Conservation (phyloP, 2,113 vertebrate genomes). For the Odontophorus gujanensis region DNA sequence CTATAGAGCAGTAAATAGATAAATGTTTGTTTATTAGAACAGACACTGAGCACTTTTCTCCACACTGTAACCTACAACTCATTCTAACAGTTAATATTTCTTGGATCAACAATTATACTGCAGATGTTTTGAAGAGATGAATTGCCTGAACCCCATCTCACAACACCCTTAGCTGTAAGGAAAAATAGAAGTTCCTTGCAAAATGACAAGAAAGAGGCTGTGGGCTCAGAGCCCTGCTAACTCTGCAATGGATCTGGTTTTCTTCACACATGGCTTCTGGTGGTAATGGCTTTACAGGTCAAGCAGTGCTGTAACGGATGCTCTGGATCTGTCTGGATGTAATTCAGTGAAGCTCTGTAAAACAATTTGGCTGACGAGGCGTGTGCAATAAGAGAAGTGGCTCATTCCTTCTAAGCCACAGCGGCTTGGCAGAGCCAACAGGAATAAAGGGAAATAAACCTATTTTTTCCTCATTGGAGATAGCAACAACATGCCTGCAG, state of each 20-base stretch:
- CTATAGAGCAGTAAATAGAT: rapidly evolving
- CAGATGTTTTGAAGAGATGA: background rate
- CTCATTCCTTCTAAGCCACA: background rate
- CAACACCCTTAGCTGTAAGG: background rate
- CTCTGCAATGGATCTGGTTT: background rate
- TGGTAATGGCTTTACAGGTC: background rate
- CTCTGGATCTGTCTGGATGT: background rate
- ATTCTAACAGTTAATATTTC: background rate
- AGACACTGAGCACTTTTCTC: background rate
- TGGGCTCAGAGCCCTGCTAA: background rate
- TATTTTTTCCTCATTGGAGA: background rate
- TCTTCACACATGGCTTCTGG: background rate
- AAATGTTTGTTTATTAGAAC: background rate
- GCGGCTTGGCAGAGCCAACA: background rate
- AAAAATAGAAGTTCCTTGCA: background rate
- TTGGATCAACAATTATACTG: background rate
- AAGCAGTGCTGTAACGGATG: background rate
- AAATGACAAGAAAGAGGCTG: background rate
- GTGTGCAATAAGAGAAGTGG: conserved; percentile 19
- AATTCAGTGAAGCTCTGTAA: background rate
- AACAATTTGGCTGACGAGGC: background rate
- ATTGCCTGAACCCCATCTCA: background rate
- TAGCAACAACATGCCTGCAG: rapidly evolving
- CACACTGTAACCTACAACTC: background rate
- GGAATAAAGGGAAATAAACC: background rate